phyloP scores from a whole-genome alignment of 2,797 vertebrate genomes.

The Melanotaenia trifasciata region DNA sequence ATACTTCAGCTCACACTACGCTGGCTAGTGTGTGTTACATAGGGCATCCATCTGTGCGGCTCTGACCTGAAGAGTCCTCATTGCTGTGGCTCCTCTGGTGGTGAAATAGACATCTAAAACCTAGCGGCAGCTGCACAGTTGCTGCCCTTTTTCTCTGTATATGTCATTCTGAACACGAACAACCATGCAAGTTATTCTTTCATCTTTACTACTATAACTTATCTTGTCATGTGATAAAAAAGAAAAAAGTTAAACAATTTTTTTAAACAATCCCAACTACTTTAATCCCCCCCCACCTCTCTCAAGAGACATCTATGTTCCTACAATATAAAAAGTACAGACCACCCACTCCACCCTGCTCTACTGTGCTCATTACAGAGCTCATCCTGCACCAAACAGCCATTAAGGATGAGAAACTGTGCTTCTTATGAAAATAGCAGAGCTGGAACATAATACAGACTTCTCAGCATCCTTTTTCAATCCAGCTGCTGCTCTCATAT shows the following conservation, averaged over 20 bases:
- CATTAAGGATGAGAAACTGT: slow-evolving; percentile 44
- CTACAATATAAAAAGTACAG: slow-evolving; percentile 44
- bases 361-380: slow-evolving; percentile 53
- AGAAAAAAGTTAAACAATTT: not conserved
- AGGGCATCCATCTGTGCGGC: slow-evolving; percentile 52
- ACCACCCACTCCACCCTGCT: slow-evolving; percentile 32
- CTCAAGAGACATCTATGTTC: slow-evolving; percentile 11
- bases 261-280: not conserved
- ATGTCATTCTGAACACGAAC: slow-evolving; percentile 26
- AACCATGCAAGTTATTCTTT: not conserved
- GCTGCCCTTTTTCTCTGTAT: slow-evolving; percentile 27
- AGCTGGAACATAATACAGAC: slow-evolving; percentile 24
- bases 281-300: not conserved
- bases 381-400: slow-evolving; percentile 45
- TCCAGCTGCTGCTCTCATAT: slow-evolving; percentile 46
- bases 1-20: slow-evolving; percentile 55
- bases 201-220: slow-evolving; percentile 7
- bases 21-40: slow-evolving; percentile 53
- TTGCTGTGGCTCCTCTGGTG: slow-evolving; percentile 27
- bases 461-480: slow-evolving; percentile 30
- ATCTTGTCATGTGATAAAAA: not conserved
- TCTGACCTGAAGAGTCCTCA: slow-evolving; percentile 45
- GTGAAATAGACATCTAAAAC: slow-evolving; percentile 49
- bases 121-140: slow-evolving; percentile 56
- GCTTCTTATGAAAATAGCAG: slow-evolving; percentile 28